A percentile compares a stretch with the other conserved stretches of the same genome.
Conservation (phyloP, 2,888 invertebrate genomes). For the Melanchra persicariae region DNA sequence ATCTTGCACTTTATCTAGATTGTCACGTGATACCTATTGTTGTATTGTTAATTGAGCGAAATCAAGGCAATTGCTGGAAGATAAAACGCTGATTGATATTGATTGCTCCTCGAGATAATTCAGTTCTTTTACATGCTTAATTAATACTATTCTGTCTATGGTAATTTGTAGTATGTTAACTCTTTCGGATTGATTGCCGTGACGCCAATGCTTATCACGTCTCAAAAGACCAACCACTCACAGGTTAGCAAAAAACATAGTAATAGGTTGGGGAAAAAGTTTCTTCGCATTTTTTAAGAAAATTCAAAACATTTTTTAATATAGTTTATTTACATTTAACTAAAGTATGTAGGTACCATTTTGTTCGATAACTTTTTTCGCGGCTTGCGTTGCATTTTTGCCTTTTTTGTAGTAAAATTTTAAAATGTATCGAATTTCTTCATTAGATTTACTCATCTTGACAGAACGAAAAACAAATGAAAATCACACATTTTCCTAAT, state of each 20-base stretch:
- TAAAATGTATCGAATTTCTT: no score
- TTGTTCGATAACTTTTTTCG: no score
- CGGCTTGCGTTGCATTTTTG: no score
- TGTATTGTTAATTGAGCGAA: constrained; percentile 39
- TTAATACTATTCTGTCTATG: constrained; percentile 2
- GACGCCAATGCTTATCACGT: neutral
- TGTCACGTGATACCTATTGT: constrained; percentile 33
- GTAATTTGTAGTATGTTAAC: constrained; percentile 2
- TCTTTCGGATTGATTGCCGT: neutral
- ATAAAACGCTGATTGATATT: constrained; percentile 27
- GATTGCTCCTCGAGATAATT: constrained; percentile 35
- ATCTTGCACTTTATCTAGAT: constrained; percentile 34
- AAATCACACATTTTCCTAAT: no score
- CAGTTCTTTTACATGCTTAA: constrained; percentile 11
- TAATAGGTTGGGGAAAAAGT: no score
- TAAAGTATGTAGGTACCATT: no score
- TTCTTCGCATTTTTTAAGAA: no score
- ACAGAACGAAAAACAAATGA: no score
- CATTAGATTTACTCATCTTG: no score
- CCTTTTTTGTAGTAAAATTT: no score
- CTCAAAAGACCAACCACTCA: neutral
- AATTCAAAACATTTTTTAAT: no score
- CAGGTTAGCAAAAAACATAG: neutral
- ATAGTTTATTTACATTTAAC: no score
- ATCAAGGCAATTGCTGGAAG: constrained; percentile 47